A percentile compares a stretch with the other conserved stretches of the same genome.
These are phyloP conservation scores for cattle (Bos taurus) DNA, from an alignment of 2,113 vertebrate genomes.

Conservation along the genomic window ARS-UCD2.0 NC_037329.1:45983001-45983500, in stretches of 20 bases:
- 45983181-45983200: not conserved
- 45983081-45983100: not conserved
- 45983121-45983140: not conserved
- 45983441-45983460: not conserved
- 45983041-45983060: not conserved
- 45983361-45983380: not conserved
- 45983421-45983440: not conserved
- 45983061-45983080: not conserved
- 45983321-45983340: not conserved
- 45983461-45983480: not conserved
- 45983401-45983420: not conserved
- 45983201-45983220: fast-evolving
- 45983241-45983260: not conserved
- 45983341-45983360: not conserved
- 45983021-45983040: not conserved
- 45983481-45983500: not conserved
- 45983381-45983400: not conserved
- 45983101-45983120: not conserved
- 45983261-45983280: not conserved
- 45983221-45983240: not conserved
- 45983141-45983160: not conserved
- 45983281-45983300: not conserved
- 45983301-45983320: not conserved
- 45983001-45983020: not conserved
- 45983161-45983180: not conserved